Evolutionary conservation across 2,797 vertebrate species (phyloP).

Genomic region (Sciurus carolinensis): DNA sequence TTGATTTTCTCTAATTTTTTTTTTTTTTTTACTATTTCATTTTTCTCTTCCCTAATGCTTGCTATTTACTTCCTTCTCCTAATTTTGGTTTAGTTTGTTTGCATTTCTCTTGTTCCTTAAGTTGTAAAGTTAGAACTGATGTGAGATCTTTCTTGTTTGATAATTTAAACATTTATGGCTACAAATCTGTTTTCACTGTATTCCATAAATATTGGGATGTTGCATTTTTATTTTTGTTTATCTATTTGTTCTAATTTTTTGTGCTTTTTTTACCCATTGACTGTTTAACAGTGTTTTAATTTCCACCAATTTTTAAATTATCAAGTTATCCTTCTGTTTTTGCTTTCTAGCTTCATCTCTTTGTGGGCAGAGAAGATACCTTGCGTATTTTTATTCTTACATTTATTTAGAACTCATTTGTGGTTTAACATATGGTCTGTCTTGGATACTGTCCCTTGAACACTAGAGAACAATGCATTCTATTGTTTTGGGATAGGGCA

Average conservation of each 20-base stretch:
- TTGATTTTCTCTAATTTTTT: neutral
- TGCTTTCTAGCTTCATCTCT: neutral
- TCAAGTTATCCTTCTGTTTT: neutral
- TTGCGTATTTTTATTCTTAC: neutral
- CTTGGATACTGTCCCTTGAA: neutral
- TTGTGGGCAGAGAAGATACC: neutral
- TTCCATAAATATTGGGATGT: neutral
- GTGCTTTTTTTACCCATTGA: neutral
- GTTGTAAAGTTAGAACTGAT: neutral
- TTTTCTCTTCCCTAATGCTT: neutral
- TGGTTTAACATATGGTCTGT: neutral
- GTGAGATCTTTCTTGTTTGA: neutral
- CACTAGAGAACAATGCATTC: neutral
- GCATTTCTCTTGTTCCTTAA: neutral
- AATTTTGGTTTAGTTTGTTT: neutral
- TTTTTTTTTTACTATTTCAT: neutral
- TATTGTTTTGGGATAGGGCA: neutral
- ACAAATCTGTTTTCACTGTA: neutral
- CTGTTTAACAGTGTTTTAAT: too few species aligned
- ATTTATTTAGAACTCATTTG: neutral
- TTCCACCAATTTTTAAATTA: neutral
- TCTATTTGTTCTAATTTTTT: neutral
- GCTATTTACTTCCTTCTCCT: neutral
- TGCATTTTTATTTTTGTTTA: neutral
- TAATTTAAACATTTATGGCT: neutral